phyloP scores from a whole-genome alignment of 2,113 vertebrate genomes.

The Heterotilapia buettikoferi region DNA sequence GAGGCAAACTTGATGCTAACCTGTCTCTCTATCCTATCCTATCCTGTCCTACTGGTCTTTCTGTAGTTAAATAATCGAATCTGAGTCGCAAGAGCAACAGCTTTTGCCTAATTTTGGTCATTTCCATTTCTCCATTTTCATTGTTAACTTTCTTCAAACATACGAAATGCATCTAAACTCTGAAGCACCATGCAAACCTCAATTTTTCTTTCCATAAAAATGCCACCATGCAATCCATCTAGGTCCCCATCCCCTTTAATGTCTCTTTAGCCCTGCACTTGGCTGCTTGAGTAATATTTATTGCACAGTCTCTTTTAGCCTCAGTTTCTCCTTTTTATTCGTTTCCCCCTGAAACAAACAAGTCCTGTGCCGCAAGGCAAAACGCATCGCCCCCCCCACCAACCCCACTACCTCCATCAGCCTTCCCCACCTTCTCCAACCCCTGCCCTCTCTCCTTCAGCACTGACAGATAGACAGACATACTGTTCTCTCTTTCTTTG shows the following conservation, averaged over 20 bases:
- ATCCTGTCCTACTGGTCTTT: background rate
- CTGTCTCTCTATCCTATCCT: background rate
- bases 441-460: constrained; percentile 49
- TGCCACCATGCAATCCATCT: background rate
- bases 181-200: background rate
- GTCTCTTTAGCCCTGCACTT: constrained; percentile 39
- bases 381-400: background rate
- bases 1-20: background rate
- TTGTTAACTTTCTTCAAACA: background rate
- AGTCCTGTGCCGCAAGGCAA: constrained; percentile 64
- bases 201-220: constrained; percentile 1
- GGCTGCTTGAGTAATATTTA: constrained; percentile 67
- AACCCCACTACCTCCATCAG: background rate
- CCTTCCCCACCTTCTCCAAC: constrained; percentile 13
- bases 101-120: constrained; percentile 8
- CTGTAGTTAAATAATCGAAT: background rate
- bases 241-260: background rate
- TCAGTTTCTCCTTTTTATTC: constrained; percentile 20
- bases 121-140: background rate
- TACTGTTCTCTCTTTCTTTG: constrained; percentile 71
- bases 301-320: constrained; percentile 41
- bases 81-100: background rate
- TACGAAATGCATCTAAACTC: constrained; percentile 36
- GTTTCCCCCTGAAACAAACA: constrained; percentile 39
- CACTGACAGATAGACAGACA: constrained; percentile 74